Conservation (phyloP, 2,888 invertebrate genomes). For the Synanthedon vespiformis region DNA sequence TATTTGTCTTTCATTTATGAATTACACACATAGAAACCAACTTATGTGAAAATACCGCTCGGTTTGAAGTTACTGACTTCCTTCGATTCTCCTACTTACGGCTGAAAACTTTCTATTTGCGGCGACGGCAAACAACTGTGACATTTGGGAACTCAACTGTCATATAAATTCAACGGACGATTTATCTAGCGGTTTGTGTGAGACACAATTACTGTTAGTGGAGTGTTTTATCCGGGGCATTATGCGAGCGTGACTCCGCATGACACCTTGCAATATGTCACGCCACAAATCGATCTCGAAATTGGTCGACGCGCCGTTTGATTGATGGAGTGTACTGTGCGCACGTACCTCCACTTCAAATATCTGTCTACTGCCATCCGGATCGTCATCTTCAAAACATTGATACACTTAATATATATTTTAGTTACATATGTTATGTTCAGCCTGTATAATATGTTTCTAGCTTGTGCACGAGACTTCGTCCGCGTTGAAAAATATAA, state of each 20-base stretch:
- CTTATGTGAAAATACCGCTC: background rate
- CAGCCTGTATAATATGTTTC: too few relatives aligned
- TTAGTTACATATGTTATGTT: too few relatives aligned
- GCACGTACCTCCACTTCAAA: background rate
- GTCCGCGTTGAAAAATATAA: too few relatives aligned
- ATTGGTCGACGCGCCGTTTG: constrained; percentile 1
- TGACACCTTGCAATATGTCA: constrained; percentile 27
- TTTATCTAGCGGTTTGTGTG: background rate
- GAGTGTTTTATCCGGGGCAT: background rate
- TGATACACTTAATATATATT: too few relatives aligned
- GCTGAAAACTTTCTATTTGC: background rate
- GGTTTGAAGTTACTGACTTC: background rate
- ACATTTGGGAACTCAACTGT: background rate
- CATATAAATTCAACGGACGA: background rate
- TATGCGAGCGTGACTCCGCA: constrained; percentile 30
- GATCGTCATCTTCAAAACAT: background rate
- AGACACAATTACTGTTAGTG: background rate
- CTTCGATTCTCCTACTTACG: background rate
- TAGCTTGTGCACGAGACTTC: too few relatives aligned
- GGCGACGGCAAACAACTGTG: background rate
- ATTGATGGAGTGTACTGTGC: background rate
- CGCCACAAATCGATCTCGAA: constrained; percentile 23
- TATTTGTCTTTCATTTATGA: too few relatives aligned
- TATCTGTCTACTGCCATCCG: background rate
- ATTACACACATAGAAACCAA: too few relatives aligned